Conservation (phyloP, 2,113 vertebrate species). For the Typhlomys cinereus region DNA sequence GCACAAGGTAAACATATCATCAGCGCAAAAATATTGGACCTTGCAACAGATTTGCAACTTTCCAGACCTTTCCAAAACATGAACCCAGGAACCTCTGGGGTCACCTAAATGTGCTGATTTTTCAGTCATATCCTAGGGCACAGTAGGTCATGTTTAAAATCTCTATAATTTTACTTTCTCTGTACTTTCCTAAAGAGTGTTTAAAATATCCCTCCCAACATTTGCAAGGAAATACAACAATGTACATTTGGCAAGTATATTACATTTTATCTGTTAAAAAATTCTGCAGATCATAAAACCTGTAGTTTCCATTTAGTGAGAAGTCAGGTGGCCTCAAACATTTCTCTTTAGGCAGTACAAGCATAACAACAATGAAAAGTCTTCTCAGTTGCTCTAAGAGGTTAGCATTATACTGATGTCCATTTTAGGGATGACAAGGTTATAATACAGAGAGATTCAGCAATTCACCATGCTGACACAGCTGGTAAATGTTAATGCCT, state of each 20-base stretch:
- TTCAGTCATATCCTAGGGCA: neutral
- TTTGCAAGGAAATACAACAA: neutral
- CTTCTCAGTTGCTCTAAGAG: neutral
- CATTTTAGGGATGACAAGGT: neutral
- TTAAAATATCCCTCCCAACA: neutral
- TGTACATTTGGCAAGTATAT: neutral
- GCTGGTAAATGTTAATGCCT: neutral
- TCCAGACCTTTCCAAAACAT: neutral
- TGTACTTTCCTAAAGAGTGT: neutral
- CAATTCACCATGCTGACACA: neutral
- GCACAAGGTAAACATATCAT: neutral
- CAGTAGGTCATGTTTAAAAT: neutral
- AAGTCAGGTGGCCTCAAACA: neutral
- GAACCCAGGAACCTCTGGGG: neutral
- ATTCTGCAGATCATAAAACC: neutral
- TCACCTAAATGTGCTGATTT: neutral
- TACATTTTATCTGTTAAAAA: neutral
- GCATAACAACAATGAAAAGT: neutral
- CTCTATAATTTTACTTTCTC: neutral
- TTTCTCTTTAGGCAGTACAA: neutral
- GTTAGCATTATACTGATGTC: neutral
- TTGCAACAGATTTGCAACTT: neutral
- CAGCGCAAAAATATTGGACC: neutral
- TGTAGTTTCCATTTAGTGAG: neutral
- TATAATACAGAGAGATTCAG: neutral